Conservation (phyloP, 2,797 vertebrate species). For the Poliocrania exsul region DNA sequence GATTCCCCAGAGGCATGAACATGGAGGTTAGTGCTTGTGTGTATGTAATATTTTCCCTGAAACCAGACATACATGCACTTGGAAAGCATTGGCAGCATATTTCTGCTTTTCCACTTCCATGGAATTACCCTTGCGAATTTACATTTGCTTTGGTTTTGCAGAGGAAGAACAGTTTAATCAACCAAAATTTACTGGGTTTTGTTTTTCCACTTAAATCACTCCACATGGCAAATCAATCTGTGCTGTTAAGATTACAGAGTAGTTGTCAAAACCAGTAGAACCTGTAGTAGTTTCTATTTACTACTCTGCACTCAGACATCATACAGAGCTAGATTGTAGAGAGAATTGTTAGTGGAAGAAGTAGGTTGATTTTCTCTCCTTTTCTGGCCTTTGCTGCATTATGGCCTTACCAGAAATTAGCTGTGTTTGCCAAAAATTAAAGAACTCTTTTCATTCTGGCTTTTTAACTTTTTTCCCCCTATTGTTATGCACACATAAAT, state of each 20-base stretch:
- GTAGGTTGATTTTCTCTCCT: background rate
- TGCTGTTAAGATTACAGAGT: background rate
- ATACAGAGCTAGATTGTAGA: background rate
- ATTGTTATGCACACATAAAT: background rate
- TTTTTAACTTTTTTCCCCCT: background rate
- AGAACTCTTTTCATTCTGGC: background rate
- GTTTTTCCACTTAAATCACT: background rate
- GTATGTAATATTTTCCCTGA: background rate
- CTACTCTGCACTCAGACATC: background rate
- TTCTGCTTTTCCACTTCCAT: background rate
- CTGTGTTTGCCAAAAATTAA: background rate
- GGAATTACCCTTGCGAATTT: background rate
- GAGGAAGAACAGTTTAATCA: background rate
- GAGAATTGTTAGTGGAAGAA: background rate
- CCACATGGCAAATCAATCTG: constrained; percentile 6
- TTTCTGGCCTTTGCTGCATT: background rate
- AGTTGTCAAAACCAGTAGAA: background rate
- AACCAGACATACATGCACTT: background rate
- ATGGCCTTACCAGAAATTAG: background rate
- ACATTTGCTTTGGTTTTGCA: background rate
- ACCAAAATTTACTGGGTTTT: background rate
- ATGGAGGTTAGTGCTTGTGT: background rate
- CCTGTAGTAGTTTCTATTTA: background rate
- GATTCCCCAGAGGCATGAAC: background rate
- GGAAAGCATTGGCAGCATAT: background rate